Conservation (phyloP, 2,888 invertebrate genomes). For the Zonitis immaculata region DNA sequence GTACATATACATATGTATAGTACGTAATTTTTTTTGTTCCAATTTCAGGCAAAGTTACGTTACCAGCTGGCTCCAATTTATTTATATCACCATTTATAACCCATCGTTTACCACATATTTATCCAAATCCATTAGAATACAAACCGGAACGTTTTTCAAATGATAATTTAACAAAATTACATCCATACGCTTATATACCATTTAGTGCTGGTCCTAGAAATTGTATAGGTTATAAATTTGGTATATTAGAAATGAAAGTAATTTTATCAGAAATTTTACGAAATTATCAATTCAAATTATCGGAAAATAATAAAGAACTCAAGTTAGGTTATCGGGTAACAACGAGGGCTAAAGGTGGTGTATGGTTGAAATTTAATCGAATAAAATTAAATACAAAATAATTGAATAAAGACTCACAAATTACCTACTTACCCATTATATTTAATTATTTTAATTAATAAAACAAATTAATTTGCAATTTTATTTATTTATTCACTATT, state of each 20-base stretch:
- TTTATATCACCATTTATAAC: slow-evolving; percentile 55
- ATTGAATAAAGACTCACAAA: too few species aligned
- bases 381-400: slow-evolving; percentile 23
- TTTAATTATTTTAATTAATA: too few species aligned
- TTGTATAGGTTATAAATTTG: slow-evolving; percentile 56
- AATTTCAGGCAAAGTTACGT: slow-evolving; percentile 45
- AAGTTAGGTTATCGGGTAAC: slow-evolving; percentile 54
- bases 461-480: too few species aligned
- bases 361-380: slow-evolving; percentile 54
- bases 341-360: slow-evolving; percentile 54
- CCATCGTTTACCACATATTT: slow-evolving; percentile 54
- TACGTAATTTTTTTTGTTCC: too few species aligned
- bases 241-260: slow-evolving; percentile 58
- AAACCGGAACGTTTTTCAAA: slow-evolving; percentile 56
- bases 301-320: slow-evolving; percentile 51
- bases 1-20: too few species aligned
- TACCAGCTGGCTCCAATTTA: slow-evolving; percentile 55
- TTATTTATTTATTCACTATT: too few species aligned
- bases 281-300: slow-evolving; percentile 50
- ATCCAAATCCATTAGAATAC: slow-evolving; percentile 54
- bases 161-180: slow-evolving; percentile 50
- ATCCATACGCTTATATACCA: slow-evolving; percentile 56
- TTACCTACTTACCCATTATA: too few species aligned
- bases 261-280: slow-evolving; percentile 53
- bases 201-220: slow-evolving; percentile 59